These are phyloP conservation scores for Macheiramphus alcinus DNA, from an alignment of 2,113 vertebrate genomes.

Conservation along the genomic window DNA sequence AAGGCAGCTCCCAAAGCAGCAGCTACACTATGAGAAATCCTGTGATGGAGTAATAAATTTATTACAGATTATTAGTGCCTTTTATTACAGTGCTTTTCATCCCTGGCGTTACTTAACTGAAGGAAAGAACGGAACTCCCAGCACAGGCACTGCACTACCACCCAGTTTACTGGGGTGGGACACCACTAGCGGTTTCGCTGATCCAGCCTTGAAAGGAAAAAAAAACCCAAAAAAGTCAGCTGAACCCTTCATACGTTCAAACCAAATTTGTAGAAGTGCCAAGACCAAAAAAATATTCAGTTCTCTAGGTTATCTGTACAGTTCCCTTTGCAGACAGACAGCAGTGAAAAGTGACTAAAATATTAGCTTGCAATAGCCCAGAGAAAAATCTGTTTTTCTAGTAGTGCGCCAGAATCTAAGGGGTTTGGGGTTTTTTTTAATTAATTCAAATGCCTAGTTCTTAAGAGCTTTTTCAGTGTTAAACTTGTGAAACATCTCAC, in stretches of 20 bases:
- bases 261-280: background rate
- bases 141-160: background rate
- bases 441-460: background rate
- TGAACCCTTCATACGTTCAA: background rate
- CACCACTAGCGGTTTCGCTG: background rate
- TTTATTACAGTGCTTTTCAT: background rate
- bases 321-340: background rate
- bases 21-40: background rate
- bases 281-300: background rate
- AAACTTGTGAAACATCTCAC: background rate
- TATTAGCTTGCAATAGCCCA: background rate
- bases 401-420: background rate
- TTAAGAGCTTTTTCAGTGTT: background rate
- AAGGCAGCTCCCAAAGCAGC: background rate
- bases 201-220: background rate
- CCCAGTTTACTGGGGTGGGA: background rate
- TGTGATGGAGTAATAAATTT: background rate
- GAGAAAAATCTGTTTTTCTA: background rate
- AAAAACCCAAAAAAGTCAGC: background rate
- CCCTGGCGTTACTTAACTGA: accelerated
- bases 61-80: background rate
- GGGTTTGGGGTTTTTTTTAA: accelerated
- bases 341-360: background rate
- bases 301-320: background rate
- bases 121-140: background rate